Evolutionary conservation across 35 echinoderm and acorn worm species (phyloP).

Genomic region (Diadema setosum): DNA sequence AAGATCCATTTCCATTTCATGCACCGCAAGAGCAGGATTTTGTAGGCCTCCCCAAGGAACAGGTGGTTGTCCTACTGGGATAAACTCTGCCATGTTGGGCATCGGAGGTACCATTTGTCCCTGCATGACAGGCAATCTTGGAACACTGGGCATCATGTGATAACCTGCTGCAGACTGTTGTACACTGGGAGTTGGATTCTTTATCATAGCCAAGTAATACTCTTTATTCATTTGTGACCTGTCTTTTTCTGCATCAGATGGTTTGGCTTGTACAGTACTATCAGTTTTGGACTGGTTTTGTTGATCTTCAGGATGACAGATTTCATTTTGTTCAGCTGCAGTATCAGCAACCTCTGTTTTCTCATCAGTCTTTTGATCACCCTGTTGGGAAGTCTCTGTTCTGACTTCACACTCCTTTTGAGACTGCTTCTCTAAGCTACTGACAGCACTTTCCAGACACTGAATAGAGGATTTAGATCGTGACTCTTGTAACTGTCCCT

Average conservation of each 20-base stretch:
- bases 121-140: neutral
- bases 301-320: neutral
- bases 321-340: neutral
- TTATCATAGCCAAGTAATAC: slow-evolving; percentile 8
- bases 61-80: neutral
- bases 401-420: too few relatives aligned
- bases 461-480: slow-evolving; percentile 32
- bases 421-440: neutral
- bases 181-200: neutral
- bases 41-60: neutral
- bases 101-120: neutral
- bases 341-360: too few relatives aligned
- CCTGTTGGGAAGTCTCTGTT: too few relatives aligned
- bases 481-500: neutral
- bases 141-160: neutral
- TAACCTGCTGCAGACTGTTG: neutral
- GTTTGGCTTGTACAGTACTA: neutral
- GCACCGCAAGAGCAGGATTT: neutral
- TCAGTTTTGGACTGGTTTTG: neutral
- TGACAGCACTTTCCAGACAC: slow-evolving; percentile 42
- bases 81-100: neutral
- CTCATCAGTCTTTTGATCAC: too few relatives aligned
- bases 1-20: neutral
- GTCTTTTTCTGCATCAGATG: slow-evolving; percentile 2
- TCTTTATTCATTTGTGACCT: slow-evolving; percentile 15